Conservation (phyloP, 2,888 invertebrate genomes). For the Cybosia mesomella region DNA sequence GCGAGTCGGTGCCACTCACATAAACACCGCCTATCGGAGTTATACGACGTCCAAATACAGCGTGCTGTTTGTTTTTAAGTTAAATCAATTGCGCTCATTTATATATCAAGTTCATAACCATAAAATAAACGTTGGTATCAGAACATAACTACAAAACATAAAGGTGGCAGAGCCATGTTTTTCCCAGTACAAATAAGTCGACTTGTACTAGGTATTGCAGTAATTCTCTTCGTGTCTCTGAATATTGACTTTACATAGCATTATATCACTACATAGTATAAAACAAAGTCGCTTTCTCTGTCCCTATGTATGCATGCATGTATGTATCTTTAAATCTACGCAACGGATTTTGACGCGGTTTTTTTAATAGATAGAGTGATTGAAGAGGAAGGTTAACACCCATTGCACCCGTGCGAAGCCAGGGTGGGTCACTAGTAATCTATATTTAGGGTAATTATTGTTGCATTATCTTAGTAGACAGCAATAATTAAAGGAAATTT, state of each 20-base stretch:
- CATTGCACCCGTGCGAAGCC: no score
- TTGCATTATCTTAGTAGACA: no score
- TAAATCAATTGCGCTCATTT: background rate
- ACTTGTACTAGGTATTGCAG: background rate
- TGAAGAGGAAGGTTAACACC: no score
- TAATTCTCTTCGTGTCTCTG: background rate
- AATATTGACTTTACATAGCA: no score
- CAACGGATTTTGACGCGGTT: no score
- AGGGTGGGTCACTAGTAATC: no score
- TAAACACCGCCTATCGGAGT: slow-evolving; percentile 57
- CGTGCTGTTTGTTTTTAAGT: slow-evolving; percentile 26
- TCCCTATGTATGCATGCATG: no score
- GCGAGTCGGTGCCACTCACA: slow-evolving; percentile 64
- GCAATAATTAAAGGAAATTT: no score
- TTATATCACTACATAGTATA: background rate
- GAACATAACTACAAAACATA: background rate
- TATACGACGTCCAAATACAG: slow-evolving; percentile 46
- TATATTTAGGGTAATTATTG: no score
- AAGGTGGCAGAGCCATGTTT: background rate
- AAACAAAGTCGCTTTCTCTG: background rate
- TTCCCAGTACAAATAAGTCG: background rate
- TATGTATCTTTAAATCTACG: no score
- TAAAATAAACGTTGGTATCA: background rate
- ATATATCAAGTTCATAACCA: background rate
- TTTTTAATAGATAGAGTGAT: no score